Conservation (phyloP, 2,888 invertebrate species). For the Spilarctia lutea region DNA sequence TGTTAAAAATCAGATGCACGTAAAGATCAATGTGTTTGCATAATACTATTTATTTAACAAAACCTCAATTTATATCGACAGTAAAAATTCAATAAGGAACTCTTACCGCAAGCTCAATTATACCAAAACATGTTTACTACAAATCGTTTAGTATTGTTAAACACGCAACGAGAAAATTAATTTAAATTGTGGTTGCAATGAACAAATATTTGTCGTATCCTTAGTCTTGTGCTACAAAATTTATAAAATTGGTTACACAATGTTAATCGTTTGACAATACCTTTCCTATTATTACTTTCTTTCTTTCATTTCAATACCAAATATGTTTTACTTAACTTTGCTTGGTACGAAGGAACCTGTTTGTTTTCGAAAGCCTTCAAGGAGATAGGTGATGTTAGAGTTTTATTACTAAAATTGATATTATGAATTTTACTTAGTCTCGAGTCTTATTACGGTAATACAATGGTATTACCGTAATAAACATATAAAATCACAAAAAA, state of each 20-base stretch:
- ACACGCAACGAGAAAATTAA: constrained; percentile 16
- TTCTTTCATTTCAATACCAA: neutral
- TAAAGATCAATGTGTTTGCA: neutral
- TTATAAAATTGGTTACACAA: neutral
- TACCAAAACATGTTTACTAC: constrained; percentile 11
- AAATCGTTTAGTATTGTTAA: neutral
- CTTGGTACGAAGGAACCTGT: neutral
- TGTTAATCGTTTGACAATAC: neutral
- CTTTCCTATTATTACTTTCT: neutral
- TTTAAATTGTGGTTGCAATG: constrained; percentile 8
- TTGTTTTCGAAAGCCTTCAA: neutral
- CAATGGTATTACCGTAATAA: no score
- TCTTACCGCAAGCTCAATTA: constrained; percentile 19
- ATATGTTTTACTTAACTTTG: neutral
- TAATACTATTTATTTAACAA: neutral
- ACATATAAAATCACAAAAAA: no score
- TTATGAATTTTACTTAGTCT: no score
- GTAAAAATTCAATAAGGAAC: constrained; percentile 9
- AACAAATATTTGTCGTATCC: neutral
- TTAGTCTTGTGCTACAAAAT: neutral
- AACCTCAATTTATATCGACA: constrained; percentile 9
- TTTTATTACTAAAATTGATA: no score
- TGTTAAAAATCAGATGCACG: neutral
- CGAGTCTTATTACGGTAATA: no score
- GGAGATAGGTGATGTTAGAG: no score